Evolutionary conservation across 2,797 vertebrate species (phyloP).

Genomic region (Lagorchestes hirsutus): DNA sequence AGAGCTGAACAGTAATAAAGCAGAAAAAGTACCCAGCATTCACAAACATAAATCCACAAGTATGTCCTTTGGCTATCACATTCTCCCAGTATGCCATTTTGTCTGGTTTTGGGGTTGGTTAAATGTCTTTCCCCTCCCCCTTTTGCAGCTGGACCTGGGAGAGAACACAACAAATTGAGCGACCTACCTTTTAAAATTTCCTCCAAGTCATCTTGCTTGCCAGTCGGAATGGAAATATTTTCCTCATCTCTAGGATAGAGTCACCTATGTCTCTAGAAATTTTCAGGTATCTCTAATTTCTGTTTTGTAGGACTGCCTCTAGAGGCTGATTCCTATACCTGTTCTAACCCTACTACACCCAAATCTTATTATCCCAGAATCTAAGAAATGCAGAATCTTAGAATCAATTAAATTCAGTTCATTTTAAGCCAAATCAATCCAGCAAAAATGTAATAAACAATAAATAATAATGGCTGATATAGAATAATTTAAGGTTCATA

Average conservation of each 20-base stretch:
- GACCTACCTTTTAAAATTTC: not conserved
- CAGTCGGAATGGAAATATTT: not conserved
- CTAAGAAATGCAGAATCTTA: not conserved
- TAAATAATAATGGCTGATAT: not conserved
- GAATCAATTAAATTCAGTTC: not conserved
- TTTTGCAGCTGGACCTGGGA: accelerated
- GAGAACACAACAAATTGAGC: not conserved
- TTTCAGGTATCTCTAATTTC: not conserved
- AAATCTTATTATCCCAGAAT: not conserved
- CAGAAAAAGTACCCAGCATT: not conserved
- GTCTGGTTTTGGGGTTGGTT: not conserved
- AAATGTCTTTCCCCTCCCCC: not conserved
- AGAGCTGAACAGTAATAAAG: not conserved
- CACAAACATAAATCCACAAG: not conserved
- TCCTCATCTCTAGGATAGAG: not conserved
- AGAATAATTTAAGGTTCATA: not conserved
- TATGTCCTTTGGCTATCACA: not conserved
- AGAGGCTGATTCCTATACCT: not conserved
- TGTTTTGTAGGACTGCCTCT: not conserved
- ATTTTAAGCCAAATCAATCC: not conserved
- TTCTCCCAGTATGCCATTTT: not conserved
- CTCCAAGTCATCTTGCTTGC: not conserved
- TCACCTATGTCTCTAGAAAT: not conserved
- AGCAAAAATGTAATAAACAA: not conserved
- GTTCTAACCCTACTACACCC: not conserved